A percentile compares a stretch with the other conserved stretches of the same genome.
These are phyloP conservation scores for Drosophila biarmipes DNA, from an alignment of 1,140 invertebrate genomes.

Conservation along the genomic window DNA sequence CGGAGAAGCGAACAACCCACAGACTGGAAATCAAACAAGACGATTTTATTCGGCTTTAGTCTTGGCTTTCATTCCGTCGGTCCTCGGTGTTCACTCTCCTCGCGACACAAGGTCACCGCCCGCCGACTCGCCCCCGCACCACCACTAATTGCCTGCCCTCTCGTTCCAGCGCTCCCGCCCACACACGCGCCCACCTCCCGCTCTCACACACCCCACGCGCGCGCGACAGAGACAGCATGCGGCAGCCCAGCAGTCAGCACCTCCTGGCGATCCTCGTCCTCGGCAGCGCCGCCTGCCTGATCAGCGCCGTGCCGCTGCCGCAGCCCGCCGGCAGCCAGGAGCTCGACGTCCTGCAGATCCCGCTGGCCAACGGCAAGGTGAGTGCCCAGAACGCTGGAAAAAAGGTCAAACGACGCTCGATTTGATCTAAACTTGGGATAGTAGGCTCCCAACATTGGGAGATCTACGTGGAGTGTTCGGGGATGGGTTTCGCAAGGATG, in stretches of 20 bases:
- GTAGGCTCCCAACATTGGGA: too few species aligned
- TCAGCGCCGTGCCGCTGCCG: conserved; percentile 72
- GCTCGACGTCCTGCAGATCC: conserved; percentile 80
- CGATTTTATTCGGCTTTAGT: neutral
- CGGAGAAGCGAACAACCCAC: conserved; percentile 9
- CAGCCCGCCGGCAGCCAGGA: conserved; percentile 68
- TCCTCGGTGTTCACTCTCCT: neutral
- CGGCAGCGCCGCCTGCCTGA: conserved; percentile 63
- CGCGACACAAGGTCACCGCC: conserved; percentile 21
- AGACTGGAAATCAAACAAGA: conserved; percentile 9
- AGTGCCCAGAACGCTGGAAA: conserved; percentile 14
- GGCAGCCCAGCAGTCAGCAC: conserved; percentile 65
- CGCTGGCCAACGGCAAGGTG: conserved; percentile 80
- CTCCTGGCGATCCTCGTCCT: conserved; percentile 59
- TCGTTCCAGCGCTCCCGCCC: conserved; percentile 28
- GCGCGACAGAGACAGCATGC: conserved; percentile 58
- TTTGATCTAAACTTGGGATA: too few species aligned
- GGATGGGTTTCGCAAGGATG: too few species aligned
- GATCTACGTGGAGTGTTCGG: too few species aligned
- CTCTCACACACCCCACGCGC: conserved; percentile 9
- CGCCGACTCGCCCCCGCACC: conserved; percentile 13
- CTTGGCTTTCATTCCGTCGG: neutral
- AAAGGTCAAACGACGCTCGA: too few species aligned
- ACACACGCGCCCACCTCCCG: neutral
- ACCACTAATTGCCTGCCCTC: conserved; percentile 35